phyloP scores from a whole-genome alignment of 1,140 invertebrate species.

The Penaeus indicus region DNA sequence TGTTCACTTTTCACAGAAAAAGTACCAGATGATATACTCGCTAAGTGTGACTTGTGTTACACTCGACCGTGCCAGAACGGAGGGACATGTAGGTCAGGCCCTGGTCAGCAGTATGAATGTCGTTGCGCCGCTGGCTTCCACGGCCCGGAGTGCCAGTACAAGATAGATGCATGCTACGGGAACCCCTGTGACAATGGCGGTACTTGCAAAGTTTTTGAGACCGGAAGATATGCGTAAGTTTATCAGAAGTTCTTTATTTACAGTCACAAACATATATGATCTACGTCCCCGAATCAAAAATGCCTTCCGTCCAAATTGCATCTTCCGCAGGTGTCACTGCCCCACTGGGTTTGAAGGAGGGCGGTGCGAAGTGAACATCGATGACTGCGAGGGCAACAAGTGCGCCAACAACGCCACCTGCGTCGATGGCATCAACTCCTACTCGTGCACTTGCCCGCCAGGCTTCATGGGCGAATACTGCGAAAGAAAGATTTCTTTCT shows the following conservation, averaged over 20 bases:
- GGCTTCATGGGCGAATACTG: constrained; percentile 80
- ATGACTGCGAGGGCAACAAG: constrained; percentile 86
- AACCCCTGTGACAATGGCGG: constrained; percentile 90
- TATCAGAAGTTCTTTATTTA: not conserved
- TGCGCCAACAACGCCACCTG: constrained; percentile 93
- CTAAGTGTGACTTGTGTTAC: constrained; percentile 95
- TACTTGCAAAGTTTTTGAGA: constrained; percentile 89
- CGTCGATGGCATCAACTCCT: constrained; percentile 85
- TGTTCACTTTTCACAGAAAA: constrained; percentile 39
- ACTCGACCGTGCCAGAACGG: constrained; percentile 91
- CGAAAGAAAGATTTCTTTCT: constrained; percentile 84
- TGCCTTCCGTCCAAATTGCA: not conserved
- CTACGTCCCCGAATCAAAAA: too few species aligned
- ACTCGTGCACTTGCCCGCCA: constrained; percentile 85
- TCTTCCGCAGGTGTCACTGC: constrained; percentile 82
- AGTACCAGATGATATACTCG: constrained; percentile 82
- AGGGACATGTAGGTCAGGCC: constrained; percentile 82
- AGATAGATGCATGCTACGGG: constrained; percentile 97
- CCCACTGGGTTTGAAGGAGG: constrained; percentile 88
- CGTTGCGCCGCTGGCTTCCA: constrained; percentile 89
- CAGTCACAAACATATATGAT: not conserved
- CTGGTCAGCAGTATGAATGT: constrained; percentile 70
- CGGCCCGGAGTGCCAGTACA: constrained; percentile 90
- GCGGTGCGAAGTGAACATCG: constrained; percentile 91
- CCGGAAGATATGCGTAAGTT: constrained; percentile 87